These are phyloP conservation scores for Strigops habroptila DNA, from an alignment of 2,113 vertebrate genomes.

Conservation along the genomic window DNA sequence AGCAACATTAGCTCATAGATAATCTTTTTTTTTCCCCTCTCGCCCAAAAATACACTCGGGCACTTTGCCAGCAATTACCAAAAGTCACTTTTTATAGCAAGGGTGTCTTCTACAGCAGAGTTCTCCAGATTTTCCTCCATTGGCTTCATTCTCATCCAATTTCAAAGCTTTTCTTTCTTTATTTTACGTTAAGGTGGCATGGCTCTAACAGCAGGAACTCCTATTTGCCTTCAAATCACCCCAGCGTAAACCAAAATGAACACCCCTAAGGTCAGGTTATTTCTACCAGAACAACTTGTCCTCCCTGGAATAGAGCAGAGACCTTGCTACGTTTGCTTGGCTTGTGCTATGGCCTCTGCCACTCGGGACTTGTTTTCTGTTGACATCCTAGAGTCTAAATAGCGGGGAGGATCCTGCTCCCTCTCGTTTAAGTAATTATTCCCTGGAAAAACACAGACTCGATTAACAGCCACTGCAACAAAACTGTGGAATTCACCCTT, in stretches of 20 bases:
- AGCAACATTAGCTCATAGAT: slow-evolving; percentile 71
- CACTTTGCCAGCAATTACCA: slow-evolving; percentile 64
- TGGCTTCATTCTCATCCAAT: not conserved
- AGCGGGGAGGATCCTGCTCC: not conserved
- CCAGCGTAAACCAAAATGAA: rapidly evolving
- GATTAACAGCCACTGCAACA: not conserved
- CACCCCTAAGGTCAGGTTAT: not conserved
- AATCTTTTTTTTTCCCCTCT: not conserved
- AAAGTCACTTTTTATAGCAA: slow-evolving; percentile 60
- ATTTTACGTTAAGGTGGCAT: slow-evolving; percentile 36
- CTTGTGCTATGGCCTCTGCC: not conserved
- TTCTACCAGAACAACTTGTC: not conserved
- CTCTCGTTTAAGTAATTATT: not conserved
- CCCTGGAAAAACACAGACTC: not conserved
- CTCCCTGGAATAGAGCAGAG: not conserved
- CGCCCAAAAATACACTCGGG: slow-evolving; percentile 45
- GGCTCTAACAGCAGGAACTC: not conserved
- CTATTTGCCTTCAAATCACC: not conserved
- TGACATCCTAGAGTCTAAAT: not conserved
- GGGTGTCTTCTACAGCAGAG: slow-evolving; percentile 3
- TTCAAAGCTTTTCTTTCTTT: not conserved
- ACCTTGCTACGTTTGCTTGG: not conserved
- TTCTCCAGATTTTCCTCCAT: not conserved
- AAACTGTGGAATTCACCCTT: not conserved
- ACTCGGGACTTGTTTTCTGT: not conserved